Base-by-base conservation (phyloP, 2,888 invertebrate species). In the Tridacna gigas region DNA sequence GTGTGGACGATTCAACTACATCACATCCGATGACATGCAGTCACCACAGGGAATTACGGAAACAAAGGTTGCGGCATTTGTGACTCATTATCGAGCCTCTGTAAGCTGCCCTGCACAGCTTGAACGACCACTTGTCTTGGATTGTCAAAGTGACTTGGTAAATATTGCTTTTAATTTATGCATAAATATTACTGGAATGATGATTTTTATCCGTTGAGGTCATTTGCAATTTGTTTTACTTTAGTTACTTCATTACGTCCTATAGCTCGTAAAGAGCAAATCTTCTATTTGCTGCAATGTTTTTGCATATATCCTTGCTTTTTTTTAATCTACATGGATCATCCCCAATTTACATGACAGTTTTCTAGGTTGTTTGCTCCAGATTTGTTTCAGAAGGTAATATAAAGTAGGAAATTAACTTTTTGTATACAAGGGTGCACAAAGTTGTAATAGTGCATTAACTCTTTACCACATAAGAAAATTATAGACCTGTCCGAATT, bases 1-100 rank as follows among this genome's bases (percentile, higher is more conserved):
- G 37, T 89, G 87, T 73, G 89, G 89, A 45, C 82, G 84, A 45
- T 89, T 87, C 65, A 89, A 89, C 79, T 88, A 88, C 79, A 79
- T 83, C n/a, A 83, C 83, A 18, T 79, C 81, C 26, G 89, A 89
- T 69, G 87, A 88, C 65, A 86, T 86, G 86, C 63, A 69, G 37
- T 83, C 82, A 2, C 86, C 83, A 15, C 88, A 83, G 26, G 89
- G 88, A 7, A 80, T 84, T 26, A 78, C 83, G 48, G 86, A 86
- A 60, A 82, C 81, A 0, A 82, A 80, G 15, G 80, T 80, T 9
- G 75, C 84, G 4, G 65, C 79, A 20, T 89, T 89, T 67, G 88
- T 85, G 0, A 75, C 77, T 9, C 82, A 82, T n/a, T 89, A 89
- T 76, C 80, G 82, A 77, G 79, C 65, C 28, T 82, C 85, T 0